Base-by-base conservation (phyloP, 2,888 invertebrate species). In the Agapetus fuscipes region DNA sequence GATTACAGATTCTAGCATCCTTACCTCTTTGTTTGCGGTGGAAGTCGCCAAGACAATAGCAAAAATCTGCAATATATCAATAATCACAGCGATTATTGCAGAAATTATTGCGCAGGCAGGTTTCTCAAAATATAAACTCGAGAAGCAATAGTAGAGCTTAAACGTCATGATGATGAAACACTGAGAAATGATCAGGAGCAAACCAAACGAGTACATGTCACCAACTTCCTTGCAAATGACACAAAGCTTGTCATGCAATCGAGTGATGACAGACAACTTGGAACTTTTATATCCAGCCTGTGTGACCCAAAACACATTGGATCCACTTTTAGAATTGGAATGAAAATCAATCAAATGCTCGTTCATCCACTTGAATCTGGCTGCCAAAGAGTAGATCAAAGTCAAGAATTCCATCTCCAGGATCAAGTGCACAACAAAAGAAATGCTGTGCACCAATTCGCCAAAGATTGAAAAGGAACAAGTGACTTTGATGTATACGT, bases 221-320 rank as follows among this genome's bases (percentile, higher is more conserved):
- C 33, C 45, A 1, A 30, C 25, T n/a, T 42, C 29, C 15, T 28
- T 41, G 10, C 31, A 34, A 7, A 42, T 9, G 11, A 14, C 13
- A 20, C 45, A 42, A 10, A 45, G 24, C n/a, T 35, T 45, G 6
- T 45, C 41, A 32, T 45, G 39, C 6, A 42, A 34, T 26, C 39
- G 32, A 7, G 36, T 42, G 3, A 41, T 17, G 5, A 39, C 36
- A 5, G 33, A 25, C 13, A 45, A 20, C 17, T 39, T 29, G 6
- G 36, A 34, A 11, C 30, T 33, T 3, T 15, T 16, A 6, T 15
- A 30, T 11, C 38, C 41, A 11, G 33, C 35, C 10, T 39, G 39
- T 10, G 45, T 37, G n/a, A 37, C 37, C 39, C 41, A 38, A 12
- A 29, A 37, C 3, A 35, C 12, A 5, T 38, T 28, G 10, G 25